Conservation (phyloP, 2,888 invertebrate species). For the Nomada ferruginata region DNA sequence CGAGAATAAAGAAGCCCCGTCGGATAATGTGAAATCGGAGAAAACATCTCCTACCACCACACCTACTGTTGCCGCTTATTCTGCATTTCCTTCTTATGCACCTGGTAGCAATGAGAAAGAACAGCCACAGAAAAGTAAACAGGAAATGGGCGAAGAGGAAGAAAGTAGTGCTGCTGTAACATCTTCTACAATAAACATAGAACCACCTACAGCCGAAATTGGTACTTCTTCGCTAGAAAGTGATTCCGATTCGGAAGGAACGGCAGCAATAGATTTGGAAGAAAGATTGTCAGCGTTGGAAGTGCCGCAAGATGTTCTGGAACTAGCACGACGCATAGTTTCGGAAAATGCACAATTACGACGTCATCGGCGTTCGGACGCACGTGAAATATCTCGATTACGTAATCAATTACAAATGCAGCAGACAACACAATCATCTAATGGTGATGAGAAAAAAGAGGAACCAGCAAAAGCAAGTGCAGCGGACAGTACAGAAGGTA, state of each 20-base stretch:
- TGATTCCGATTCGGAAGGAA: constrained; percentile 69
- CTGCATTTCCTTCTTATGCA: constrained; percentile 49
- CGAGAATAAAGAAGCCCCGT: constrained; percentile 71
- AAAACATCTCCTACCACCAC: constrained; percentile 76
- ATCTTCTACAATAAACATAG: constrained; percentile 80
- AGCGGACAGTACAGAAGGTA: constrained; percentile 80
- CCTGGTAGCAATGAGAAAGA: constrained; percentile 60
- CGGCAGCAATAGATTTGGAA: constrained; percentile 71
- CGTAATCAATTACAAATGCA: constrained; percentile 75
- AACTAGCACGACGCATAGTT: constrained; percentile 71
- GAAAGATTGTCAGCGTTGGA: constrained; percentile 75
- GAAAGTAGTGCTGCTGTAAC: constrained; percentile 80
- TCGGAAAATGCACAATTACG: constrained; percentile 68
- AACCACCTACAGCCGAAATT: constrained; percentile 70
- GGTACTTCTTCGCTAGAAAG: constrained; percentile 74
- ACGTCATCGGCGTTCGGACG: constrained; percentile 72
- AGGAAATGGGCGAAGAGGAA: constrained; percentile 73
- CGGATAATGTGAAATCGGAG: constrained; percentile 77
- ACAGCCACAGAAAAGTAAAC: constrained; percentile 49
- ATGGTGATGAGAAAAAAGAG: constrained; percentile 62
- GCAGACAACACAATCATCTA: constrained; percentile 60
- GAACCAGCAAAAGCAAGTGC: constrained; percentile 73
- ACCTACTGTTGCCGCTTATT: constrained; percentile 56
- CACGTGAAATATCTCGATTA: constrained; percentile 77
- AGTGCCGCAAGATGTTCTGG: constrained; percentile 76